Conservation (phyloP, 2,888 invertebrate genomes). For the Mermis nigrescens region DNA sequence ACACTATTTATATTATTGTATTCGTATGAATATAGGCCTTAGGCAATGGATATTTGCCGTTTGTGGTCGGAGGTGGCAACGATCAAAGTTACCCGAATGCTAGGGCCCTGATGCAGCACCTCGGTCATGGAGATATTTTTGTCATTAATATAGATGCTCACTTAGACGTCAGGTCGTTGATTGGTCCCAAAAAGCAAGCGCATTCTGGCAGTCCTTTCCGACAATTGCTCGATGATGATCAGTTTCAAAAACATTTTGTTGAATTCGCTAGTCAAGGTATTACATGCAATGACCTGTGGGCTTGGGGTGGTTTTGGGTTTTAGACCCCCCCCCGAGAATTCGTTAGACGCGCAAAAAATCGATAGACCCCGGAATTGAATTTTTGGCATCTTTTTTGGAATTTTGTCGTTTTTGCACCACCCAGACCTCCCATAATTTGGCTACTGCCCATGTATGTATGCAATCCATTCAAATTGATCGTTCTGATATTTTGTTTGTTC, state of each 20-base stretch:
- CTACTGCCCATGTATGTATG: no score
- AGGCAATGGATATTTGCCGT: not conserved
- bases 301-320: no score
- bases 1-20: not conserved
- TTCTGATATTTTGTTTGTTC: no score
- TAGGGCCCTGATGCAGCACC: not conserved
- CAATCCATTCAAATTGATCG: no score
- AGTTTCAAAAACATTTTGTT: not conserved
- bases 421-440: no score
- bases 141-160: not conserved
- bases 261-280: not conserved
- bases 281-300: no score
- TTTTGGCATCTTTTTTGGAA: no score
- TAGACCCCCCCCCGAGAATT: no score
- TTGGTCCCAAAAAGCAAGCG: not conserved
- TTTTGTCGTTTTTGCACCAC: no score
- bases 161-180: not conserved
- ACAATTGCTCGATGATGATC: not conserved
- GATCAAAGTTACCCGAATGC: not conserved
- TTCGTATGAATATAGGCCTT: no score
- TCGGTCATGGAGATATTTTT: not conserved
- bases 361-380: no score
- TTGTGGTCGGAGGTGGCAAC: not conserved
- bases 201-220: not conserved
- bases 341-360: no score